These are phyloP conservation scores for Sisyra nigra DNA, from an alignment of 2,888 invertebrate genomes.

Conservation along the genomic window DNA sequence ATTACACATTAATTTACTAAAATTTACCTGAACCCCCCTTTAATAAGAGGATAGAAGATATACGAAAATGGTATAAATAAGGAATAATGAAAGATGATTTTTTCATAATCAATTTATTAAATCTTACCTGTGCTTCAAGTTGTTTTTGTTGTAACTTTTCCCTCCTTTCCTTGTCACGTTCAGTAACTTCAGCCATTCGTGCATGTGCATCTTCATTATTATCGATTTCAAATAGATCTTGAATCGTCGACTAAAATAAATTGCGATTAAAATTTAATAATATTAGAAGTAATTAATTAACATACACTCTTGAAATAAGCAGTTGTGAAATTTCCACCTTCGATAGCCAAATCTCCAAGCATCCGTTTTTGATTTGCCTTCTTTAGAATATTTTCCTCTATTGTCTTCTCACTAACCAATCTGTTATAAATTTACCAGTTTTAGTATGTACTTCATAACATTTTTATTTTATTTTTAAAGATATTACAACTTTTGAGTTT, in stretches of 20 bases:
- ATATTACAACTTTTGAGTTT: too few species aligned
- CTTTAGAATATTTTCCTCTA: slow-evolving; percentile 98
- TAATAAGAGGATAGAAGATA: too few species aligned
- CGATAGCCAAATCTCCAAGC: slow-evolving; percentile 93
- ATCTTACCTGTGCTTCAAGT: slow-evolving; percentile 11
- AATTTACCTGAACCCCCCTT: too few species aligned
- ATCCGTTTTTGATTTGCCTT: slow-evolving; percentile 96
- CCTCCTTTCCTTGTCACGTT: slow-evolving; percentile 30
- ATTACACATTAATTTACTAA: neutral
- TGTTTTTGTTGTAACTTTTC: slow-evolving; percentile 23
- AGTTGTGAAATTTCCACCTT: slow-evolving; percentile 97
- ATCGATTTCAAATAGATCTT: slow-evolving; percentile 77
- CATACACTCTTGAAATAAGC: slow-evolving; percentile 80
- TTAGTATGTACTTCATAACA: too few species aligned
- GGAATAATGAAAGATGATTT: too few species aligned
- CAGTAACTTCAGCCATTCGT: slow-evolving; percentile 39
- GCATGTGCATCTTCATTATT: slow-evolving; percentile 39
- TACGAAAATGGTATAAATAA: too few species aligned
- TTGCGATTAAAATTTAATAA: slow-evolving; percentile 4
- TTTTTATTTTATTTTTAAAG: too few species aligned
- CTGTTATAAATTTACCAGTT: slow-evolving; percentile 29
- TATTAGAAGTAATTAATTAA: slow-evolving; percentile 12
- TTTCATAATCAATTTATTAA: neutral
- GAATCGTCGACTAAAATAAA: slow-evolving; percentile 59
- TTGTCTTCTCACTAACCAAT: slow-evolving; percentile 88